Base-by-base conservation (phyloP, 1,140 invertebrate species). In the Drosophila oshimai region DNA sequence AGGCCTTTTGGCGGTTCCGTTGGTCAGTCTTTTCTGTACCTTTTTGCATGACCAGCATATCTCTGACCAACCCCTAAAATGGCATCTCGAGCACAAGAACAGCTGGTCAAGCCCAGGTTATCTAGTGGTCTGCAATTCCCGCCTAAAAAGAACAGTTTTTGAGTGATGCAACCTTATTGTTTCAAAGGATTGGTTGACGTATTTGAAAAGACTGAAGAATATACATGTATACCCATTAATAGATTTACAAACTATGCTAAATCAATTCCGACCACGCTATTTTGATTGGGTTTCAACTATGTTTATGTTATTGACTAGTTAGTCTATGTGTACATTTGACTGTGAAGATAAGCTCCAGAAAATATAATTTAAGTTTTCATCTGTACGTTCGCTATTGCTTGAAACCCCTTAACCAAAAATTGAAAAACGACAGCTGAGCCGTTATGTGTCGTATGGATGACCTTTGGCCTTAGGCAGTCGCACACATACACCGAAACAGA, bases 41-140 rank as follows among this genome's bases (percentile, higher is more conserved):
- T 74, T 76, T 83, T 83, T 54, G 79, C 70, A 83, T 80, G 81
- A 74, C 79, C 79, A 84, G 74, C 70, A 73, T 53, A 64, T 60
- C 47, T 54, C 47, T 46, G 62, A 71, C 28, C 78, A 81, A 76
- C 80, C 81, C 75, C 83, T 72, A 60, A 68, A 75, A 73, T 70
- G 51, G 60, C 60, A 60, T 50, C 54, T 17, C 18, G 29, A 13
- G 34, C 33, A 41, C 31, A 33, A 64, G 46, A 74, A 74, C 79
- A 79, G 78, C 65, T 75, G 64, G 80, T 64, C 54, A 60, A 44
- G 42, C 34, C 58, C 62, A 81, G 70, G 74, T 74, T 54, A 73
- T 62, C 53, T 31, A 58, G 24, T 61, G 54, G 54, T 54, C 50
- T 49, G 55, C 26, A 76, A 87, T 69, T 86, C 67, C 81, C 80